Base-by-base conservation (phyloP, 2,113 vertebrate genomes). In the Hippocampus abdominalis region DNA sequence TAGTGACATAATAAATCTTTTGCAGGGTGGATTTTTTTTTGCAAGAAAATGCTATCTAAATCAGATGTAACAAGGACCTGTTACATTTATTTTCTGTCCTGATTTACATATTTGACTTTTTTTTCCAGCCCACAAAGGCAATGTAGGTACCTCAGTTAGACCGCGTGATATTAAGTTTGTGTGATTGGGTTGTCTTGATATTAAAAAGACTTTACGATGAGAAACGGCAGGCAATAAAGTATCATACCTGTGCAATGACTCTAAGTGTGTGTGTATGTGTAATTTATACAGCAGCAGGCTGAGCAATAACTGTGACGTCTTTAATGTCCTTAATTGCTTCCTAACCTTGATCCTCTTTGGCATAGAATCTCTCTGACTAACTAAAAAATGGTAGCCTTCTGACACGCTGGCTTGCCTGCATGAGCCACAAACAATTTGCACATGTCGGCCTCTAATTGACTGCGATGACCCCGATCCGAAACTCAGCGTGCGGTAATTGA, bases 181-280 rank as follows among this genome's bases (percentile, higher is more conserved):
- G 59, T 74, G 63, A 42, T 76, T 71, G 29, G 8, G 9, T 23
- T 59, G 56, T 42, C 29, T 25, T 56, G 42, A 53, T 57, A 40
- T 56, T 25, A 13, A 8, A n/a, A 64, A 69, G 23, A 64, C 39
- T n/a, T 49, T 10, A 46, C 48, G 57, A 70, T 66, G 67, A 56
- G 75, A 87, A 83, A 88, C 76, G 81, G 81, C 87, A 89, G 81
- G 81, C 82, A 92, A 91, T 92, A 88, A 92, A 92, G 84, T 16
- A 77, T 67, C 62, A 77, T 71, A 73, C 63, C 66, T 86, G 79
- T 86, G 82, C 80, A 90, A 80, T 68, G 67, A 80, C 13, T 15
- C 42, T 20, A 62, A 46, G 12, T 42, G 68, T 57, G 80, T 49
- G 21, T 32, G 32, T 36, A 36, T 36, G 32, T 36, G 32, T 32